Evolutionary conservation across 1,140 invertebrate species (phyloP), one percentile per base, ranked within the genome.

Genomic region (Diprion similis): DNA sequence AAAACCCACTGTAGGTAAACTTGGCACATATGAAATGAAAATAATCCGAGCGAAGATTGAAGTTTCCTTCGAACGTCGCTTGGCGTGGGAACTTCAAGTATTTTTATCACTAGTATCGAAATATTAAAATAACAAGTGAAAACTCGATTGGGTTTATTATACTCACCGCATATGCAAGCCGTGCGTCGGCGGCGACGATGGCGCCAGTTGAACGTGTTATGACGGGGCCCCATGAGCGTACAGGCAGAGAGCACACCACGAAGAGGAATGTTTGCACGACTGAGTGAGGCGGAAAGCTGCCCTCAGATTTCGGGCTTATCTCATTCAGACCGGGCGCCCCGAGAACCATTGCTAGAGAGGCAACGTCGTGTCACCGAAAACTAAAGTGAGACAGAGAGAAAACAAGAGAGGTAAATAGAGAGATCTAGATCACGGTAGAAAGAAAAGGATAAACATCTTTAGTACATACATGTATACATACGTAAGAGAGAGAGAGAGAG

Each of bases 261-360:
- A 37, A 37, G 11, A 59, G n/a, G 51, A 59, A 59, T 59, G 51
- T 59, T 59, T 59, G 51, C 51, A 59, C n/a, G 51, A 59, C 51
- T 17, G 51, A 59, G 51, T 17, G 51, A 59, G 51, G 51, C 51
- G 6, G 6, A 8, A 11, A 17, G 51, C 51, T 9, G 51, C 51
- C 51, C 51, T 59, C 51, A 59, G 51, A 59, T 13, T 59, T 8
- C 3, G 3, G 9, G 11, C 51, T 59, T 59, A 59, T 59, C 51
- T 59, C 11, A 15, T 59, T 9, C 51, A 59, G 51, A 59, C 51
- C 51, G 0, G 51, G 51, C 51, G 51, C 51, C 51, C 51, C 9
- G 51, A 59, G 51, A 9, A 17, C n/a, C 51, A 59, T 59, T 59
- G 7, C 51, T 59, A 17, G n/a, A 59, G 51, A 59, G 51, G 11